These are phyloP conservation scores for Penaeus chinensis DNA, from an alignment of 1,140 invertebrate species.

Conservation along the genomic window DNA sequence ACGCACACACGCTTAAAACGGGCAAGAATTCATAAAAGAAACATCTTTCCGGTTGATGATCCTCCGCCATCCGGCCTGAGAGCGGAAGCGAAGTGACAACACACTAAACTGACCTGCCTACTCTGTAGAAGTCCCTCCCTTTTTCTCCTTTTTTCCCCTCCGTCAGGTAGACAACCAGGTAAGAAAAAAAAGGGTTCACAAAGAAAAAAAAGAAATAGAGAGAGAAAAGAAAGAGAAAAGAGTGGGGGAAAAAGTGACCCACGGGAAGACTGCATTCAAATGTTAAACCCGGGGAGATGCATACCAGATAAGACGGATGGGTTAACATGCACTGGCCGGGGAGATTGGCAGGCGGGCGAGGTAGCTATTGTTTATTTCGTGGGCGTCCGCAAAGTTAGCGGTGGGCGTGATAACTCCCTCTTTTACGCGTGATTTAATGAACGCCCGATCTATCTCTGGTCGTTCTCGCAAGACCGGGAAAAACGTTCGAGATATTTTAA, in stretches of 20 bases:
- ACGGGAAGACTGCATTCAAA: slow-evolving; percentile 50
- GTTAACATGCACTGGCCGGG: slow-evolving; percentile 38
- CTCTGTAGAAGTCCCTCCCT: neutral
- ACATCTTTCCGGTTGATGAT: too few relatives aligned
- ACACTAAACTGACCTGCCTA: slow-evolving; percentile 36
- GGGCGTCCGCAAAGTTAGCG: neutral
- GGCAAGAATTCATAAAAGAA: too few relatives aligned
- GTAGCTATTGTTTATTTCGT: slow-evolving; percentile 40
- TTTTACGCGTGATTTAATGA: neutral
- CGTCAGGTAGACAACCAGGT: slow-evolving; percentile 37
- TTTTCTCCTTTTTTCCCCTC: slow-evolving; percentile 9
- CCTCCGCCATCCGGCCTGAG: neutral
- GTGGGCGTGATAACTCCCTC: slow-evolving; percentile 5
- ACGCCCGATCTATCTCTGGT: too few relatives aligned
- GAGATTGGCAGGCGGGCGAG: slow-evolving; percentile 15
- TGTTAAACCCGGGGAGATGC: slow-evolving; percentile 53
- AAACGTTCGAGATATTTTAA: too few relatives aligned
- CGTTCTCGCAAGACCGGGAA: too few relatives aligned
- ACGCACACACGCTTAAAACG: too few relatives aligned
- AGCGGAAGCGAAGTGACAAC: neutral
- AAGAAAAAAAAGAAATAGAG: neutral
- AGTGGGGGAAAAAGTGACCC: neutral
- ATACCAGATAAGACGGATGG: slow-evolving; percentile 50
- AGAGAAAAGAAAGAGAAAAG: neutral
- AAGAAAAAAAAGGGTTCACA: neutral